phyloP scores from a whole-genome alignment of 2,888 invertebrate species.

The Dicyrtoma fusca region DNA sequence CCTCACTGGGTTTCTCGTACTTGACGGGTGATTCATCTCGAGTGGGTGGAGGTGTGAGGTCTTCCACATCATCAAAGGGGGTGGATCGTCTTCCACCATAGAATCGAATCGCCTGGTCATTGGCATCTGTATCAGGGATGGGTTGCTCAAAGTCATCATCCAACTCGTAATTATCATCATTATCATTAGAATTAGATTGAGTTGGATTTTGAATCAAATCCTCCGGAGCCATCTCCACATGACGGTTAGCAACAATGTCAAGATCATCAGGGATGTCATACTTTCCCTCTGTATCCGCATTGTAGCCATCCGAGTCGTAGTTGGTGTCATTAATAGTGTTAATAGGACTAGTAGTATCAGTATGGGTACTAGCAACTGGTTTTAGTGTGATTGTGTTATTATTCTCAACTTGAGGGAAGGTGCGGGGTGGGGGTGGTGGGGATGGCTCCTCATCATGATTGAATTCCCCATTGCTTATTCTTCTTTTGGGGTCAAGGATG shows the following conservation, averaged over 20 bases:
- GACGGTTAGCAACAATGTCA: conserved; percentile 9
- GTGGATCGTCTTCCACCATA: not conserved
- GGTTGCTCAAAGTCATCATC: conserved; percentile 25
- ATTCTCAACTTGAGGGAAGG: conserved; percentile 9
- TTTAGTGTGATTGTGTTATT: too few relatives aligned
- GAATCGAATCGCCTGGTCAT: conserved; percentile 1
- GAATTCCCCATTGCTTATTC: conserved; percentile 43
- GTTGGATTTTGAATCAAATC: not conserved
- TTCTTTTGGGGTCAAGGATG: conserved; percentile 40
- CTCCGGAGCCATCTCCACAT: conserved; percentile 11
- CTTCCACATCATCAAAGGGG: conserved; percentile 17
- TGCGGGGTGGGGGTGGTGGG: conserved; percentile 8
- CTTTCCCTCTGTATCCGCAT: conserved; percentile 33
- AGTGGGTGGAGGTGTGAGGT: conserved; percentile 31
- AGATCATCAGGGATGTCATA: conserved; percentile 34
- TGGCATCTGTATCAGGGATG: not conserved
- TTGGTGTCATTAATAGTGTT: not conserved
- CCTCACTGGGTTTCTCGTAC: conserved; percentile 3
- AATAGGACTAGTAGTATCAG: too few relatives aligned
- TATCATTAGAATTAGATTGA: not conserved
- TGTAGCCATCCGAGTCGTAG: conserved; percentile 31
- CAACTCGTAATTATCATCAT: conserved; percentile 20
- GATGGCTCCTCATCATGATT: conserved; percentile 27
- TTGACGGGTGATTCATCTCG: conserved; percentile 1
- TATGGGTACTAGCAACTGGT: too few relatives aligned